Conservation (phyloP, 2,797 vertebrate genomes). For the Arnoldichthys spilopterus region DNA sequence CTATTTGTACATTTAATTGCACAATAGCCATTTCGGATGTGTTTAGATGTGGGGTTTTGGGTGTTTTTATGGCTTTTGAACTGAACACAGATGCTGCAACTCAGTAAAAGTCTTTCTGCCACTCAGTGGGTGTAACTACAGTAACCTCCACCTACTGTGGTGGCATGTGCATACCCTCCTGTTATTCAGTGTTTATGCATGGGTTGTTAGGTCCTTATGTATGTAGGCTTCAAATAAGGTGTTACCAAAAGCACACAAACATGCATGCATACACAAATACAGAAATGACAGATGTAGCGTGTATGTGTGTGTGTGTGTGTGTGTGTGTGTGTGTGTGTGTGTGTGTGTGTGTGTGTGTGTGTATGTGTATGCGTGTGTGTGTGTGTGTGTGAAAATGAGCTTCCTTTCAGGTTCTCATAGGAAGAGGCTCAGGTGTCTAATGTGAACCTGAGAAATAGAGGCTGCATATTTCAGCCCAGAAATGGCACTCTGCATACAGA, state of each 20-base stretch:
- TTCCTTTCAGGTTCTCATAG: slow-evolving; percentile 44
- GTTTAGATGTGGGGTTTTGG: too few relatives aligned
- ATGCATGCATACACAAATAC: slow-evolving; percentile 7
- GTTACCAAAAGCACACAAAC: neutral
- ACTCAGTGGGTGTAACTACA: too few relatives aligned
- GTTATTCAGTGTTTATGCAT: too few relatives aligned
- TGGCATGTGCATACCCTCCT: too few relatives aligned
- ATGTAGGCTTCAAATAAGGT: neutral
- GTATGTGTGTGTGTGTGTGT: slow-evolving; percentile 22
- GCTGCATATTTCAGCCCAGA: slow-evolving; percentile 80
- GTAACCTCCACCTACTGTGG: too few relatives aligned
- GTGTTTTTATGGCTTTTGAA: too few relatives aligned
- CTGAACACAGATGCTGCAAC: too few relatives aligned
- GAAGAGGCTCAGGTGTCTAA: slow-evolving; percentile 93
- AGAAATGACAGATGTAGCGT: neutral
- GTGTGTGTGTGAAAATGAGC: slow-evolving; percentile 19
- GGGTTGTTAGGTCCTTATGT: neutral
- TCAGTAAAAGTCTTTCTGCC: too few relatives aligned
- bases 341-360: slow-evolving; percentile 6
- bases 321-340: slow-evolving; percentile 1
- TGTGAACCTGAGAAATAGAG: slow-evolving; percentile 92
- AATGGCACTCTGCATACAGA: slow-evolving; percentile 78
- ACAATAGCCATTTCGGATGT: too few relatives aligned
- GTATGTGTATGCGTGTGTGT: slow-evolving; percentile 26
- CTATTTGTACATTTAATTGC: too few relatives aligned